Evolutionary conservation across 1,140 invertebrate genomes (phyloP).

Genomic region (Musca domestica): DNA sequence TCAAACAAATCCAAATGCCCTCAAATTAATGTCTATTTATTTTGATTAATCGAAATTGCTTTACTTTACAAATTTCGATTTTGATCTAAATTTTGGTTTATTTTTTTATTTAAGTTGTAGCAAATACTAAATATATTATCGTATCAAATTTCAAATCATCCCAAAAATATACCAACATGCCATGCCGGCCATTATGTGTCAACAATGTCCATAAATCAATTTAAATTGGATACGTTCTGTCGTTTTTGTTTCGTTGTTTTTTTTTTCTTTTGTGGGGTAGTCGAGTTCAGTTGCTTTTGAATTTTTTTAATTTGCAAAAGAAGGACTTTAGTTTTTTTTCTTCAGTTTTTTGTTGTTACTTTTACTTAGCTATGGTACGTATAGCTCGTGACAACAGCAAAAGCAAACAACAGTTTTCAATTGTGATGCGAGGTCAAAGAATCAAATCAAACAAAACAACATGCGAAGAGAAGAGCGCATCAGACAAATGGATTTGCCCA

Average conservation of each 20-base stretch:
- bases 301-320: conserved; percentile 5
- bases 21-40: no score
- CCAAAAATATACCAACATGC: no score
- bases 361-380: not conserved
- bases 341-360: not conserved
- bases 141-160: no score
- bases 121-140: no score
- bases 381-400: not conserved
- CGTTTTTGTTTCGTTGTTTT: not conserved
- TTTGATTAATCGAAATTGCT: no score
- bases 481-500: no score
- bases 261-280: not conserved
- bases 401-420: not conserved
- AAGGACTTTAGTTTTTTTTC: not conserved
- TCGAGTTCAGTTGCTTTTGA: not conserved
- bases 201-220: conserved; percentile 14
- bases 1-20: no score
- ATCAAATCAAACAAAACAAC: conserved; percentile 1
- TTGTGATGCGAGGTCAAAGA: conserved; percentile 9
- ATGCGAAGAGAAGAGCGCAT: not conserved
- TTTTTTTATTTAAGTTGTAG: no score
- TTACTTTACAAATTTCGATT: no score
- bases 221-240: conserved; percentile 1
- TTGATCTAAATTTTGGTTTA: no score
- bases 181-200: no score